Conservation (phyloP, 23 tunicate species). For the Corella eumyota region DNA sequence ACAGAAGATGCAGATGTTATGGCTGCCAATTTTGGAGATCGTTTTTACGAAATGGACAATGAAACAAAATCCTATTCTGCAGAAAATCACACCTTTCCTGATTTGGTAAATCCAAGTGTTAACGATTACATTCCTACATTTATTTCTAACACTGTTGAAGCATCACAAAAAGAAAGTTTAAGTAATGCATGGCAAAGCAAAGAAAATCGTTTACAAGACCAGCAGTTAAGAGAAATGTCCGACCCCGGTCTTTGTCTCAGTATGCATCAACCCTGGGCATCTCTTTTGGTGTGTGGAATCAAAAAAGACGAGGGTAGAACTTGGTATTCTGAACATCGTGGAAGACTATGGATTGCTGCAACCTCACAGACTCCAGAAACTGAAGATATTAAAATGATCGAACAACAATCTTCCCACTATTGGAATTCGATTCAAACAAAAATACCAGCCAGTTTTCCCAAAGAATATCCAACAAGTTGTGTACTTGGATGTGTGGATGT, state of each 20-base stretch:
- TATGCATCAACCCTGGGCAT: constrained; percentile 99
- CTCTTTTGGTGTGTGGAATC: constrained; percentile 77
- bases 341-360: constrained; percentile 94
- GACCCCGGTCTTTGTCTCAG: constrained; percentile 85
- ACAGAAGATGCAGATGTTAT: constrained; percentile 16
- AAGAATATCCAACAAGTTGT: constrained; percentile 72
- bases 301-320: constrained; percentile 88
- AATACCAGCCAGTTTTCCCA: constrained; percentile 25
- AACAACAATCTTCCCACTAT: constrained; percentile 26
- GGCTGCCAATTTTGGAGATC: constrained; percentile 16
- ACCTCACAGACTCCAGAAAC: constrained; percentile 42
- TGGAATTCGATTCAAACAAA: too few relatives aligned
- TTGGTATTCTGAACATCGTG: constrained; percentile 95
- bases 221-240: constrained; percentile 50
- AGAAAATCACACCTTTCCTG: constrained; percentile 3
- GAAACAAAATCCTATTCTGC: neutral
- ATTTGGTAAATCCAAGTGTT: constrained; percentile 30
- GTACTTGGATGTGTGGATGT: constrained; percentile 92
- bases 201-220: constrained; percentile 57
- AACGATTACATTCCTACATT: constrained; percentile 17
- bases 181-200: constrained; percentile 10
- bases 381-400: constrained; percentile 48
- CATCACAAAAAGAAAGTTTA: constrained; percentile 4
- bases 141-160: neutral
- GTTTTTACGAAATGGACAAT: neutral